These are phyloP conservation scores for Fragum fragum DNA, from an alignment of 2,888 invertebrate genomes.

Conservation along the genomic window DNA sequence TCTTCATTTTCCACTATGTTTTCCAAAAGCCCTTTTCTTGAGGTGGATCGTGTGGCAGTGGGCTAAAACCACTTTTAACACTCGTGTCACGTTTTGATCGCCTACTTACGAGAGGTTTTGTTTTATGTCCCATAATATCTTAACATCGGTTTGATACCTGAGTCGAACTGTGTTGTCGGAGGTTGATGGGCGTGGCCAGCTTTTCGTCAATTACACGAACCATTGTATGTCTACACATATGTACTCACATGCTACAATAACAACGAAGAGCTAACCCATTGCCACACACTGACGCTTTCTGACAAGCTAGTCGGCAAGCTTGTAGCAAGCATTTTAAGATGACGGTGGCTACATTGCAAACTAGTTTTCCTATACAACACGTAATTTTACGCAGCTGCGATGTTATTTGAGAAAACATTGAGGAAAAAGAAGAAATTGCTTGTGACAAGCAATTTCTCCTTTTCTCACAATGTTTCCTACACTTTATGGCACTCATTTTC, in stretches of 20 bases:
- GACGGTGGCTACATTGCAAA: no score
- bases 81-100: background rate
- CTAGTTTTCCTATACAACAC: no score
- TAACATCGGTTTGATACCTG: background rate
- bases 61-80: no score
- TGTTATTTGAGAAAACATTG: slow-evolving; percentile 3
- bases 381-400: no score
- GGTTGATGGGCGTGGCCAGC: no score
- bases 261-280: background rate
- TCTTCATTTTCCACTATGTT: no score
- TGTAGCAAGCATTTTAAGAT: background rate
- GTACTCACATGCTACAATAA: no score
- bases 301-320: no score
- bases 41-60: no score
- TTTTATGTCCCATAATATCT: background rate
- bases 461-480: no score
- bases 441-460: slow-evolving; percentile 11
- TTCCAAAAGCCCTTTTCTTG: no score
- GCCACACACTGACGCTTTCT: background rate
- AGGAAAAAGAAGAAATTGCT: slow-evolving; percentile 16
- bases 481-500: no score
- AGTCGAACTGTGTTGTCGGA: background rate
- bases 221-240: background rate
- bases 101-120: background rate
- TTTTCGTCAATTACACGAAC: background rate